These are phyloP conservation scores for Oryzias sinensis DNA, from an alignment of 2,797 vertebrate species.

Conservation along the genomic window DNA sequence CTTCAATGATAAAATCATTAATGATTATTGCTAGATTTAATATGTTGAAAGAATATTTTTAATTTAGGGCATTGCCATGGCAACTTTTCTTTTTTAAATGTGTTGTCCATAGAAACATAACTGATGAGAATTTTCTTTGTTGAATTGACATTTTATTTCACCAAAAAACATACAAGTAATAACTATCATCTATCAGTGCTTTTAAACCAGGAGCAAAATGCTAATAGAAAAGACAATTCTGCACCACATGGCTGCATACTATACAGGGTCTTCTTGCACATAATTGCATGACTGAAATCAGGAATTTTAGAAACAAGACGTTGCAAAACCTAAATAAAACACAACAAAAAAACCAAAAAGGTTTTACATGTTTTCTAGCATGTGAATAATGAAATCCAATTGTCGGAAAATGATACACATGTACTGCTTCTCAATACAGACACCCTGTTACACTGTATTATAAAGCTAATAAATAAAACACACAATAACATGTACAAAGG, in stretches of 20 bases:
- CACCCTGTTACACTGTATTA: conserved; percentile 64
- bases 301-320: no score
- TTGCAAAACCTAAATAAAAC: no score
- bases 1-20: conserved; percentile 2
- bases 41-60: conserved; percentile 15
- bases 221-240: conserved; percentile 11
- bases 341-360: no score
- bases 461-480: conserved; percentile 80
- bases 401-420: conserved; percentile 57
- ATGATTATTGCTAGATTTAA: conserved; percentile 3
- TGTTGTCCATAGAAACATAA: conserved; percentile 6
- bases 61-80: conserved; percentile 11
- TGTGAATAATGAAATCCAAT: no score
- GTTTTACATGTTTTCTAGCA: no score
- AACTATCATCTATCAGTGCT: no score
- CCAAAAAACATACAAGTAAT: no score
- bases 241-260: conserved; percentile 32
- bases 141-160: conserved; percentile 12
- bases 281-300: background rate
- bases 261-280: conserved; percentile 21
- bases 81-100: background rate
- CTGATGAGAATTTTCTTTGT: conserved; percentile 17
- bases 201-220: conserved; percentile 21
- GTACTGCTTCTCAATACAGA: conserved; percentile 68
- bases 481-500: conserved; percentile 65